Base-by-base conservation (phyloP, 2,888 invertebrate species). In the Rhimphoctona megacephalus region DNA sequence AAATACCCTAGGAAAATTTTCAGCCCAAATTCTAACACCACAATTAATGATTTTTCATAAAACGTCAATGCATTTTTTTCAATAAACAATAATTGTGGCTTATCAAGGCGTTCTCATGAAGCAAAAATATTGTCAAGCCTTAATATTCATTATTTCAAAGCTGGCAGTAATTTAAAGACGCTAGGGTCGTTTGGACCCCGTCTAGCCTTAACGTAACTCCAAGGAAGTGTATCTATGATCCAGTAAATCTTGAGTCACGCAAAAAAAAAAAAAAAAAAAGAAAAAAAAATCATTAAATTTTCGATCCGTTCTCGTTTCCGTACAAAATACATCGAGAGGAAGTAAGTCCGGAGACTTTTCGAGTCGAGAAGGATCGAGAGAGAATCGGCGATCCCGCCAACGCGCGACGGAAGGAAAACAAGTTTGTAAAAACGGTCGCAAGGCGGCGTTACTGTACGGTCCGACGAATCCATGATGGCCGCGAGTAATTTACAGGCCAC, bases 371-470 rank as follows among this genome's bases (percentile, higher is more conserved):
- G 17, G 46, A 76, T 46, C 22, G 46, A 11, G 61, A 22, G 39
- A 8, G 30, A 30, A 1, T 43, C 76, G 36, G 30, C 0, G 61
- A 72, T 49, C 80, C 61, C 81, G 81, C 73, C 64, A 57, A 57
- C 67, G 36, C 25, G 22, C 25, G 39, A 22, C 3, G 43, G 11
- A 3, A 14, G 11, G 17, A 0, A n/a, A 6, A 39, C 36, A 19
- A 49, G 52, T 85, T 89, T 66, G 64, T 5, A 17, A 57, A 33
- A 36, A 17, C 30, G 17, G 25, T 79, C 92, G 54, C 84, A 85
- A 93, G 94, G 83, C 90, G 92, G 92, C 93, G 91, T 87, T 91
- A 91, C 83, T 90, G 92, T 80, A 90, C 93, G 91, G 93, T 86
- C 91, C 80, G 82, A 79, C 83, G 82, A 84, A 88, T 88, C 83